These are phyloP conservation scores for Zoanthus sociatus DNA, from an alignment of 92 coral and sea anemone species.

Conservation along the genomic window DNA sequence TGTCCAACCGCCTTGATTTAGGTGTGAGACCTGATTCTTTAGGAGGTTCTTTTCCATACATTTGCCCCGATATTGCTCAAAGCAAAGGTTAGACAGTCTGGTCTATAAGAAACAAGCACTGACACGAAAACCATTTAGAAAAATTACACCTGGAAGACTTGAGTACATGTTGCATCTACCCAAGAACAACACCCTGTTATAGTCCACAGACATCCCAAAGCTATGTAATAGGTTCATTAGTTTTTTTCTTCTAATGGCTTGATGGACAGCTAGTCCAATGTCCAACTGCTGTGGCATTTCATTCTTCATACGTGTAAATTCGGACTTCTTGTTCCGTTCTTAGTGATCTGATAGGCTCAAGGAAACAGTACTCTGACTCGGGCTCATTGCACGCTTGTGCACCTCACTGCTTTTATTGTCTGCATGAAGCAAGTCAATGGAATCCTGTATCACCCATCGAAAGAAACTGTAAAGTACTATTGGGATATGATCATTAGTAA, in stretches of 20 bases:
- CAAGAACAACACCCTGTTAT: slow-evolving; percentile 35
- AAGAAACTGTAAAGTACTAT: not conserved
- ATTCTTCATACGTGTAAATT: not conserved
- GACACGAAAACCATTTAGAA: too few species aligned
- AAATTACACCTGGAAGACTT: too few species aligned
- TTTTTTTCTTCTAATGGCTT: slow-evolving; percentile 50
- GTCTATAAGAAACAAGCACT: too few species aligned
- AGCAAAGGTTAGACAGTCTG: too few species aligned
- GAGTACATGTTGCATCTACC: not conserved
- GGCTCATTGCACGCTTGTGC: slow-evolving; percentile 57
- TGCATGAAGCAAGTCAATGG: not conserved
- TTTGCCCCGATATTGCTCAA: too few species aligned
- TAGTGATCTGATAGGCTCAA: slow-evolving; percentile 43
- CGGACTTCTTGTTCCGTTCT: slow-evolving; percentile 15
- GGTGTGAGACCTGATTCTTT: too few species aligned
- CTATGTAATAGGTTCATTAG: slow-evolving; percentile 37
- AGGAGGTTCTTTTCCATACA: too few species aligned
- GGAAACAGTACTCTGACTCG: slow-evolving; percentile 28
- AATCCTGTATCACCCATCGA: slow-evolving; percentile 11
- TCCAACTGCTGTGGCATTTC: slow-evolving; percentile 59
- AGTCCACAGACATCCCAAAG: slow-evolving; percentile 56
- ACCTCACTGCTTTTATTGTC: slow-evolving; percentile 46
- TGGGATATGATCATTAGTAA: not conserved
- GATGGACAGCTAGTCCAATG: slow-evolving; percentile 55
- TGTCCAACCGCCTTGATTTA: too few species aligned